phyloP scores from a whole-genome alignment of 37 sponge, comb jelly and placozoan genomes.

The Axinella damicornis region DNA sequence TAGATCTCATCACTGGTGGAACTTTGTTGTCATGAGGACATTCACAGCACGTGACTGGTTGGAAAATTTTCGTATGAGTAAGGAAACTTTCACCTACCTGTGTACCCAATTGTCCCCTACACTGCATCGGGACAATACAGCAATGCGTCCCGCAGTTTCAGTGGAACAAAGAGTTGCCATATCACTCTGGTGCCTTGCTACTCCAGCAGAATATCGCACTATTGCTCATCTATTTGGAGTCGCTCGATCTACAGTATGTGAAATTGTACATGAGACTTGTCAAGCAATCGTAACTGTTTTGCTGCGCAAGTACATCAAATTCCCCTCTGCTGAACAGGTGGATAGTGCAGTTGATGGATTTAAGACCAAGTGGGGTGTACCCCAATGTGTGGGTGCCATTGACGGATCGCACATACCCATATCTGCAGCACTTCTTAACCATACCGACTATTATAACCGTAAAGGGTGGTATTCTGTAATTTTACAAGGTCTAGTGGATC shows the following conservation, averaged over 20 bases:
- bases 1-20: no score
- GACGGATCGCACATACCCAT: conserved; percentile 58
- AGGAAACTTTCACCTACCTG: conserved; percentile 29
- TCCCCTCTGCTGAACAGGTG: conserved; percentile 15
- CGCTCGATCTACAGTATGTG: conserved; percentile 37
- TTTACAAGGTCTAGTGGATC: conserved; percentile 47
- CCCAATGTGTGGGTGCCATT: conserved; percentile 43
- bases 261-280: conserved; percentile 38
- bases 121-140: neutral
- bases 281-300: conserved; percentile 21
- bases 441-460: conserved; percentile 50
- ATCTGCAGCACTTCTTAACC: conserved; percentile 19
- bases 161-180: conserved; percentile 42
- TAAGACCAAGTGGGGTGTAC: no score
- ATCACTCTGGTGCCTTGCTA: conserved; percentile 31
- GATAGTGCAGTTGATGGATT: neutral
- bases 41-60: no score
- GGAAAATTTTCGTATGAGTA: conserved; percentile 43
- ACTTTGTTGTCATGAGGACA: no score
- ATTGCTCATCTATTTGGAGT: conserved; percentile 52
- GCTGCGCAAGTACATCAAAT: conserved; percentile 2
- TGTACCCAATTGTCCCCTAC: neutral
- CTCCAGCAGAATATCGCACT: conserved; percentile 33
- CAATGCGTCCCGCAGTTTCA: neutral
- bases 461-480: conserved; percentile 53